Percentiles rank a stretch among this genome's conserved stretches.
Conservation (phyloP, 2,113 vertebrate genomes). For the Meles meles region DNA sequence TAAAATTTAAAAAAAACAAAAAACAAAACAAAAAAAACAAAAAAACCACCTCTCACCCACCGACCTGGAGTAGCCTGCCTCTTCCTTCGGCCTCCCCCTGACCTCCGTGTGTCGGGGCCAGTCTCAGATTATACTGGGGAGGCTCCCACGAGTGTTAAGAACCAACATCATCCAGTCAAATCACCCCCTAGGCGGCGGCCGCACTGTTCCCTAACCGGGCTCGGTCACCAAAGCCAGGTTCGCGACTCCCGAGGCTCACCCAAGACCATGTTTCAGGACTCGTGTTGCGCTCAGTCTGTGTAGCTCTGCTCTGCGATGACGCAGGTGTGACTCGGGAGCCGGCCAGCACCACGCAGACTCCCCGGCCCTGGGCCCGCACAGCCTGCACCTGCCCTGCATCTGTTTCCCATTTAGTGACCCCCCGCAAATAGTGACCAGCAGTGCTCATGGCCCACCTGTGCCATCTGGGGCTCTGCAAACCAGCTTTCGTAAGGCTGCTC, state of each 20-base stretch:
- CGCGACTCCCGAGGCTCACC: not conserved
- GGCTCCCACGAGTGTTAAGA: not conserved
- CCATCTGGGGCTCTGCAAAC: not conserved
- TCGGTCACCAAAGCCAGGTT: not conserved
- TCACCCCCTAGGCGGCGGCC: not conserved
- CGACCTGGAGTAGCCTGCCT: not conserved
- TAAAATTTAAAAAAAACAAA: not conserved
- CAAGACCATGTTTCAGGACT: not conserved
- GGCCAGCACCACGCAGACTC: not conserved
- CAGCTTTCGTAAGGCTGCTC: not conserved
- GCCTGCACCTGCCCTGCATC: too few species aligned
- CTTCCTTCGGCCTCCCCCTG: not conserved
- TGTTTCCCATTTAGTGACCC: not conserved
- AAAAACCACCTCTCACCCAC: not conserved
- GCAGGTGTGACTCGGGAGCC: not conserved
- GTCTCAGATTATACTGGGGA: not conserved
- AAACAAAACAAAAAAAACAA: not conserved
- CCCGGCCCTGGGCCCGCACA: not conserved
- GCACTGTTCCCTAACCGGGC: not conserved
- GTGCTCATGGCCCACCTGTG: rapidly evolving
- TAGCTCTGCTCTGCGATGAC: not conserved
- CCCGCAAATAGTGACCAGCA: not conserved
- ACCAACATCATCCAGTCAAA: not conserved
- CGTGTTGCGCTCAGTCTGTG: too few species aligned
- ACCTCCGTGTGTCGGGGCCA: not conserved